Percentiles rank a stretch among this genome's conserved stretches.
Evolutionary conservation across 2,888 invertebrate species (phyloP).

Genomic region (Agriopis marginaria): DNA sequence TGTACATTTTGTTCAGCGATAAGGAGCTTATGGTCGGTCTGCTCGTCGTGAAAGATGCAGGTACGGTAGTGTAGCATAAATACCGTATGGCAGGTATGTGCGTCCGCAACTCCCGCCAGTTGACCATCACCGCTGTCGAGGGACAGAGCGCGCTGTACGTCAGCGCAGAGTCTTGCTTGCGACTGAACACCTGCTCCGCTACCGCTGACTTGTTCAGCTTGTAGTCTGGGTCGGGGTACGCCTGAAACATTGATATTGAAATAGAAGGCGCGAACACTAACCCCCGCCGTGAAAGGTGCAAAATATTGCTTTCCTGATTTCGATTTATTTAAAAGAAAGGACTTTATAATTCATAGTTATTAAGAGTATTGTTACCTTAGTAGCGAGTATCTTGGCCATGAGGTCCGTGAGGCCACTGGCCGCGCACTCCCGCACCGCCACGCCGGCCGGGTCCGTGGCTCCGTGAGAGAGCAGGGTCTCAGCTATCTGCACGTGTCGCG

Average conservation of each 20-base stretch:
- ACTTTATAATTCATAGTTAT: too few species aligned
- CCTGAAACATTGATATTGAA: constrained; percentile 73
- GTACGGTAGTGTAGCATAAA: too few species aligned
- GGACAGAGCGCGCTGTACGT: constrained; percentile 94
- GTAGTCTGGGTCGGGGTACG: constrained; percentile 96
- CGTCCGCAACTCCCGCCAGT: constrained; percentile 93
- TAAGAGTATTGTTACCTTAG: background rate
- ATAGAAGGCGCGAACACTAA: background rate
- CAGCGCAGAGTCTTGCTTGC: constrained; percentile 66
- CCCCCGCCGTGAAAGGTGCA: too few species aligned
- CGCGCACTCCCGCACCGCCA: constrained; percentile 90
- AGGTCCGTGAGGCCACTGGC: constrained; percentile 88
- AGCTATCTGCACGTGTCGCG: constrained; percentile 88
- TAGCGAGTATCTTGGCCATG: constrained; percentile 90
- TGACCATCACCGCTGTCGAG: constrained; percentile 93
- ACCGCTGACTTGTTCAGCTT: constrained; percentile 96
- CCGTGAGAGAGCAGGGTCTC: constrained; percentile 92
- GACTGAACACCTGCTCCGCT: constrained; percentile 87
- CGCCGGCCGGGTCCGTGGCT: constrained; percentile 94
- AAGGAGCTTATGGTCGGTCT: too few species aligned
- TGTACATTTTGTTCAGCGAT: too few species aligned
- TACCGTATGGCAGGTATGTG: constrained; percentile 64
- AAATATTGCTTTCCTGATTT: too few species aligned
- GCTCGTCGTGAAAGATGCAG: too few species aligned
- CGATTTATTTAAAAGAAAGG: too few species aligned